These are phyloP conservation scores for Pheosia tremula DNA, from an alignment of 2,888 invertebrate genomes.

Conservation along the genomic window DNA sequence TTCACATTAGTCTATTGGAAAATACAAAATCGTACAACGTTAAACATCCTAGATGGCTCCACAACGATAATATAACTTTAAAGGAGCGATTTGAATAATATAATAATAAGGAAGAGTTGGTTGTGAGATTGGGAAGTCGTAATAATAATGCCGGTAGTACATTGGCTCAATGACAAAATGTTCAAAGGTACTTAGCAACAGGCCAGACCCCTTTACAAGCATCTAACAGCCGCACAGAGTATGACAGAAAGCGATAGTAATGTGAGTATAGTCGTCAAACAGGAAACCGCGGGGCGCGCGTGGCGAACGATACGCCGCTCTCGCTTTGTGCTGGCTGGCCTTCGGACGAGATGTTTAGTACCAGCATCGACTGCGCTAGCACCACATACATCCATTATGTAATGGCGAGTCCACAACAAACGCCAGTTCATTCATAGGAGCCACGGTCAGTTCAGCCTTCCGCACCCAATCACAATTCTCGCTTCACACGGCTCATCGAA, in stretches of 20 bases:
- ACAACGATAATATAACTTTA: conserved; percentile 51
- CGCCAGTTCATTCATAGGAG: conserved; percentile 74
- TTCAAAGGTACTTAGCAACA: conserved; percentile 74
- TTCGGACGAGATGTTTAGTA: conserved; percentile 74
- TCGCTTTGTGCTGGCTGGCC: conserved; percentile 74
- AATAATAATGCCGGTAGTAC: conserved; percentile 72
- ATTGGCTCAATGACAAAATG: conserved; percentile 68
- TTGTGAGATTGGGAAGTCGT: conserved; percentile 66
- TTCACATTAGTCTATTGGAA: conserved; percentile 56
- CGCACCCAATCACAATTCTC: conserved; percentile 53
- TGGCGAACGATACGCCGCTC: conserved; percentile 72
- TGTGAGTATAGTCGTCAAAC: conserved; percentile 84
- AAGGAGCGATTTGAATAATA: conserved; percentile 57
- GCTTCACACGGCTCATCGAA: conserved; percentile 43
- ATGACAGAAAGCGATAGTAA: conserved; percentile 83
- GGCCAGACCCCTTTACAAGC: conserved; percentile 75
- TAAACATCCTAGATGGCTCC: conserved; percentile 48
- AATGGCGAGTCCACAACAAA: conserved; percentile 69
- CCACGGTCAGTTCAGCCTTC: conserved; percentile 56
- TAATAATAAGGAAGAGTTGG: conserved; percentile 70
- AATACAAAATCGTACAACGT: conserved; percentile 50
- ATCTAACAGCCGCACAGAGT: conserved; percentile 76
- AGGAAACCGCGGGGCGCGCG: conserved; percentile 81
- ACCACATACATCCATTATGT: conserved; percentile 73
- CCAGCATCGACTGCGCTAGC: conserved; percentile 51